These are phyloP conservation scores for Anthoscopus minutus DNA, from an alignment of 2,113 vertebrate genomes.

Conservation along the genomic window DNA sequence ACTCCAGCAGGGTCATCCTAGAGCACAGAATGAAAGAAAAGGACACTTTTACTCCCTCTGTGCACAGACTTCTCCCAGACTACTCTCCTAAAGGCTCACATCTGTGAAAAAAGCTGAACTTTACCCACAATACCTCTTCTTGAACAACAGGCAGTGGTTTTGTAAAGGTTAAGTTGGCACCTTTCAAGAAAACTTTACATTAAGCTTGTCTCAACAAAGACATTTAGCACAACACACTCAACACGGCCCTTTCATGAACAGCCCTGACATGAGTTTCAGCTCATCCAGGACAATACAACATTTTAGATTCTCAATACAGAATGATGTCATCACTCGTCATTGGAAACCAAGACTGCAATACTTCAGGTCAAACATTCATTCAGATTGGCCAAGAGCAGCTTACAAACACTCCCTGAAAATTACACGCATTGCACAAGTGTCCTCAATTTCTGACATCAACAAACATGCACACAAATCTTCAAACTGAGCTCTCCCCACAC, in stretches of 20 bases:
- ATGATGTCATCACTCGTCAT: not conserved
- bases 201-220: not conserved
- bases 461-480: not conserved
- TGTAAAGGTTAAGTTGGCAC: not conserved
- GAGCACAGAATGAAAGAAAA: not conserved
- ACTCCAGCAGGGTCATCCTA: not conserved
- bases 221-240: fast-evolving
- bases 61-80: not conserved
- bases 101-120: not conserved
- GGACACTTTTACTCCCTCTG: not conserved
- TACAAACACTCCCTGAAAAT: not conserved
- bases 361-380: not conserved
- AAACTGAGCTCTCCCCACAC: not conserved
- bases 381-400: not conserved
- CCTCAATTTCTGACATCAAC: not conserved
- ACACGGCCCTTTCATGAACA: fast-evolving
- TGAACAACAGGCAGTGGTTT: not conserved
- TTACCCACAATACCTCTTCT: not conserved
- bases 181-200: not conserved
- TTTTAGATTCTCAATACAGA: not conserved
- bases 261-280: fast-evolving
- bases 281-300: not conserved
- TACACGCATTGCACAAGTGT: not conserved
- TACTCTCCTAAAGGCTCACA: not conserved
- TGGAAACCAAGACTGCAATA: not conserved